Conservation (phyloP, 2,113 vertebrate species). For the Mobula hypostoma region DNA sequence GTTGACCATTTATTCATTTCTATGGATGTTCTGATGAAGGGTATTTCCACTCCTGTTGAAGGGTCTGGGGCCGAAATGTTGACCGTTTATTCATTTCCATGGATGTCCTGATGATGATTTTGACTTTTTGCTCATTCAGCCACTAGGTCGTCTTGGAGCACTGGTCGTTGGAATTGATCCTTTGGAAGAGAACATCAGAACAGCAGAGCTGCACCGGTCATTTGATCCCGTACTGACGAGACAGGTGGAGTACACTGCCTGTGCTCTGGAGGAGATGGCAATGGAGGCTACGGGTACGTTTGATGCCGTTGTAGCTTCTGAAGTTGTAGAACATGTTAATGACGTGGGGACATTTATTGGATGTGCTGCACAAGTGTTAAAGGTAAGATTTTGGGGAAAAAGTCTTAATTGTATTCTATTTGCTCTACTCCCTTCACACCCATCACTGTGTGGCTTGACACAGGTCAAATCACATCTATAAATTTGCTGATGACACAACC, state of each 20-base stretch:
- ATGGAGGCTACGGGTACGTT: constrained; percentile 62
- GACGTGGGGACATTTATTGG: constrained; percentile 77
- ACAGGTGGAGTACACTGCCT: constrained; percentile 67
- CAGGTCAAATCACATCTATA: too few relatives aligned
- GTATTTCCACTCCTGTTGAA: too few relatives aligned
- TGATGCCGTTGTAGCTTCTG: constrained; percentile 85
- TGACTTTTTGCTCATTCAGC: constrained; percentile 57
- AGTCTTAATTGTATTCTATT: background rate
- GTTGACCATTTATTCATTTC: too few relatives aligned
- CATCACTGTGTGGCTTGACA: too few relatives aligned
- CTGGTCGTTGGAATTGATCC: constrained; percentile 83
- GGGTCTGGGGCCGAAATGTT: too few relatives aligned
- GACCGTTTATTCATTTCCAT: too few relatives aligned
- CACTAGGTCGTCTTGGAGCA: constrained; percentile 83
- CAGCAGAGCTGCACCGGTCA: constrained; percentile 73
- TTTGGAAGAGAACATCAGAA: constrained; percentile 77
- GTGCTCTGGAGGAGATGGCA: constrained; percentile 76
- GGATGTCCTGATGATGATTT: too few relatives aligned
- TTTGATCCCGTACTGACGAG: constrained; percentile 69
- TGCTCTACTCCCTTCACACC: too few relatives aligned
- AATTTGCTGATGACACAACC: too few relatives aligned
- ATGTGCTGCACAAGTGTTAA: constrained; percentile 75
- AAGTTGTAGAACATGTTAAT: constrained; percentile 88
- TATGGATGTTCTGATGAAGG: too few relatives aligned
- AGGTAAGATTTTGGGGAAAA: constrained; percentile 57